Conservation (phyloP, 2,797 vertebrate species). For the Apogon hyalosoma region DNA sequence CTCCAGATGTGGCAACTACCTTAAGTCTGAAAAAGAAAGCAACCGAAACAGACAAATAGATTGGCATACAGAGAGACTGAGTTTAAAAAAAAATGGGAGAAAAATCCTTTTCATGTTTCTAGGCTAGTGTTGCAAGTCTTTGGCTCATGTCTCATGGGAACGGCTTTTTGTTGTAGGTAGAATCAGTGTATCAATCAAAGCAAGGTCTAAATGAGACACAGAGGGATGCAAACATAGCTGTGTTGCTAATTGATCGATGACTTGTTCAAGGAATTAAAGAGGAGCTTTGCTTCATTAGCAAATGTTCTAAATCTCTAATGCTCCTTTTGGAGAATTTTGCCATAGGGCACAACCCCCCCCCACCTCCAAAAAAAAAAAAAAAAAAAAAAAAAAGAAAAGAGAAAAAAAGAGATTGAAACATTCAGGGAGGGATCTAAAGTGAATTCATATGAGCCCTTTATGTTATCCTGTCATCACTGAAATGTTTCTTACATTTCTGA, state of each 20-base stretch:
- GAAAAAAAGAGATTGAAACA: slow-evolving; percentile 49
- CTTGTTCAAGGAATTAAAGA: slow-evolving; percentile 84
- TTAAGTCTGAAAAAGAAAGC: slow-evolving; percentile 62
- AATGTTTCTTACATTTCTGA: slow-evolving; percentile 45
- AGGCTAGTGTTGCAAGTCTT: slow-evolving; percentile 65
- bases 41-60: slow-evolving; percentile 38
- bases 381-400: slow-evolving; percentile 2
- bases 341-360: slow-evolving; percentile 60
- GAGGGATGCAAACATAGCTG: slow-evolving; percentile 74
- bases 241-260: slow-evolving; percentile 84
- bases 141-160: slow-evolving; percentile 70
- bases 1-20: slow-evolving; percentile 65
- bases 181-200: slow-evolving; percentile 84
- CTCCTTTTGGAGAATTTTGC: slow-evolving; percentile 64
- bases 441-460: slow-evolving; percentile 45
- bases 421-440: slow-evolving; percentile 55
- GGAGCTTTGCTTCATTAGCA: slow-evolving; percentile 80
- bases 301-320: slow-evolving; percentile 72
- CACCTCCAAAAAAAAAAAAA: slow-evolving; percentile 10
- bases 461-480: slow-evolving; percentile 46
- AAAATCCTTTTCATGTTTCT: slow-evolving; percentile 68
- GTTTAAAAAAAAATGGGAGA: slow-evolving; percentile 11
- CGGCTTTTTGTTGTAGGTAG: slow-evolving; percentile 76
- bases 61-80: slow-evolving; percentile 24
- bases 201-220: slow-evolving; percentile 84